Conservation (phyloP, 37 sponge, comb jelly and placozoan species). For the Hormiphora californensis region DNA sequence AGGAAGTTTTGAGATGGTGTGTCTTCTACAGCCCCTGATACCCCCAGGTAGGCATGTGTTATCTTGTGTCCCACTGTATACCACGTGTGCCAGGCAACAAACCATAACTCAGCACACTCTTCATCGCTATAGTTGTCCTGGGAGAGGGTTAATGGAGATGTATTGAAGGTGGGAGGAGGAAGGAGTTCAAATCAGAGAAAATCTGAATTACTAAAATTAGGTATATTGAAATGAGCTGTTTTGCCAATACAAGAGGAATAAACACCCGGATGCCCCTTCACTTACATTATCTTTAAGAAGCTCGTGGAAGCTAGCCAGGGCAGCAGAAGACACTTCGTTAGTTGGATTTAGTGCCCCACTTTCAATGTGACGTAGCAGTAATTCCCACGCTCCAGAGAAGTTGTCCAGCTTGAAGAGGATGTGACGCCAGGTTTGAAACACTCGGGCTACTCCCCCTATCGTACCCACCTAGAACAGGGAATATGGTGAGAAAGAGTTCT, state of each 20-base stretch:
- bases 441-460: too few relatives aligned
- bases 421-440: background rate
- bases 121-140: too few relatives aligned
- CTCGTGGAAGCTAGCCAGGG: slow-evolving; percentile 67
- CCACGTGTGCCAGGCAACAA: slow-evolving; percentile 43
- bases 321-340: slow-evolving; percentile 71
- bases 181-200: too few relatives aligned
- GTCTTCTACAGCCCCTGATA: background rate
- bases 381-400: slow-evolving; percentile 65
- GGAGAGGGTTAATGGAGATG: too few relatives aligned
- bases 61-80: slow-evolving; percentile 8
- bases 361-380: slow-evolving; percentile 62
- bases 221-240: too few relatives aligned
- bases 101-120: background rate
- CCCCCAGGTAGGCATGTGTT: slow-evolving; percentile 19
- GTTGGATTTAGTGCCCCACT: slow-evolving; percentile 61
- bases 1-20: slow-evolving; percentile 63
- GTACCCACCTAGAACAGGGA: too few relatives aligned
- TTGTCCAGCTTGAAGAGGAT: slow-evolving; percentile 3
- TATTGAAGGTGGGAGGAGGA: too few relatives aligned
- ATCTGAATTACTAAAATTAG: too few relatives aligned
- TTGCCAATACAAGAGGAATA: too few relatives aligned
- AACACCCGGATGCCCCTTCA: too few relatives aligned
- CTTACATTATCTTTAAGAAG: slow-evolving; percentile 57
- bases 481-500: too few relatives aligned